These are phyloP conservation scores for Tringa solitaria DNA, from an alignment of 2,113 vertebrate species.

Conservation along the genomic window DNA sequence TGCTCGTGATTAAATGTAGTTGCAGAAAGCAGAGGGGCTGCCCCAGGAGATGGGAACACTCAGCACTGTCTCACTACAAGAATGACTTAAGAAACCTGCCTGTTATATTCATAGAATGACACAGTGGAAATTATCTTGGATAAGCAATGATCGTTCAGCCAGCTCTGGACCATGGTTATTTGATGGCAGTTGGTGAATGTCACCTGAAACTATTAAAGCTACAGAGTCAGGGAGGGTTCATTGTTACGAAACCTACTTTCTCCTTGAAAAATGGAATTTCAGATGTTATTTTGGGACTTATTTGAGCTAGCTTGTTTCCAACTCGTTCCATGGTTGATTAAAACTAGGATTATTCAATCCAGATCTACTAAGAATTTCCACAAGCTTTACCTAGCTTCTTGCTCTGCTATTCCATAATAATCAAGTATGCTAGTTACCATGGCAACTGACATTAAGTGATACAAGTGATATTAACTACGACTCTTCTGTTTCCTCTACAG, in stretches of 20 bases:
- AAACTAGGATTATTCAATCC: neutral
- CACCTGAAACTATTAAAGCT: neutral
- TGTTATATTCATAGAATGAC: rapidly evolving
- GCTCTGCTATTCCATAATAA: neutral
- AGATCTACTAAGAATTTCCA: neutral
- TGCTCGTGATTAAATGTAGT: neutral
- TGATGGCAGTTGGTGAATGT: neutral
- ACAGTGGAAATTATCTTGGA: neutral
- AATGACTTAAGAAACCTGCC: neutral
- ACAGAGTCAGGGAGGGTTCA: neutral
- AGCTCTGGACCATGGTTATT: neutral
- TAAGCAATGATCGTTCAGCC: neutral
- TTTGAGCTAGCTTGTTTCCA: neutral
- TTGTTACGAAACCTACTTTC: neutral
- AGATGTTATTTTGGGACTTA: neutral
- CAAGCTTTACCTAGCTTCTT: neutral
- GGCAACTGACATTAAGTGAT: neutral
- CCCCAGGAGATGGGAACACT: neutral
- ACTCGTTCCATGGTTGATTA: neutral
- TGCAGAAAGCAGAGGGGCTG: neutral
- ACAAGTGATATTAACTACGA: neutral
- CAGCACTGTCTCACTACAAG: neutral
- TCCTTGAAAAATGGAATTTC: neutral
- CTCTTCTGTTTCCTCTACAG: neutral
- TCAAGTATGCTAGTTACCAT: neutral